Percentiles rank a stretch among this genome's conserved stretches.
Conservation (phyloP, 1,140 invertebrate genomes). For the Drosophila elegans region DNA sequence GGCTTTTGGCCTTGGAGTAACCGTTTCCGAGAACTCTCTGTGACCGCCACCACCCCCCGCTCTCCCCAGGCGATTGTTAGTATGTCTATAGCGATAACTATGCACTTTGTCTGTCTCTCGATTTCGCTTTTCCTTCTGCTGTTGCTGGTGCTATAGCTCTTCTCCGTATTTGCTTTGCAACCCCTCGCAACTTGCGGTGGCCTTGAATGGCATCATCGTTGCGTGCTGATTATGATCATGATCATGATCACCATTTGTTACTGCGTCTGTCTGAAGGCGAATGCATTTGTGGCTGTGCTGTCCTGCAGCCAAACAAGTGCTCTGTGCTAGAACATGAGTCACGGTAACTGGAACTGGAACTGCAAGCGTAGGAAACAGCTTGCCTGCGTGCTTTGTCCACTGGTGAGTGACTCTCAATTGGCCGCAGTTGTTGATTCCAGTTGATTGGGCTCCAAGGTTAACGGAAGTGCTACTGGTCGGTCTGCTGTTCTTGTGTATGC, state of each 20-base stretch:
- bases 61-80: slow-evolving; percentile 11
- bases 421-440: slow-evolving; percentile 22
- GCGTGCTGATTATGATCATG: slow-evolving; percentile 34
- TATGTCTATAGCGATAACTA: slow-evolving; percentile 48
- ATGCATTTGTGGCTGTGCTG: slow-evolving; percentile 6
- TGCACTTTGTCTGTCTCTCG: slow-evolving; percentile 40
- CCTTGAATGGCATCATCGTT: slow-evolving; percentile 65
- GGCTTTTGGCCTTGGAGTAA: slow-evolving; percentile 71
- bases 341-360: neutral
- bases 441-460: slow-evolving; percentile 81
- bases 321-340: slow-evolving; percentile 33
- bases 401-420: slow-evolving; percentile 40
- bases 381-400: slow-evolving; percentile 25
- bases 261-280: slow-evolving; percentile 4
- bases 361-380: neutral
- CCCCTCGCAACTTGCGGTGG: slow-evolving; percentile 37
- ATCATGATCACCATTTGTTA: slow-evolving; percentile 32
- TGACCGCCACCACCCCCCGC: neutral
- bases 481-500: slow-evolving; percentile 43
- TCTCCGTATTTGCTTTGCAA: slow-evolving; percentile 46
- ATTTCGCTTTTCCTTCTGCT: slow-evolving; percentile 19
- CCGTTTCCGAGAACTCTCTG: slow-evolving; percentile 68
- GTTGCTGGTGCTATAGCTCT: slow-evolving; percentile 5
- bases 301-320: slow-evolving; percentile 39
- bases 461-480: slow-evolving; percentile 58